Evolutionary conservation across 2,888 invertebrate species (phyloP), one percentile per base, ranked within the genome.

Genomic region (Lithodes maja): DNA sequence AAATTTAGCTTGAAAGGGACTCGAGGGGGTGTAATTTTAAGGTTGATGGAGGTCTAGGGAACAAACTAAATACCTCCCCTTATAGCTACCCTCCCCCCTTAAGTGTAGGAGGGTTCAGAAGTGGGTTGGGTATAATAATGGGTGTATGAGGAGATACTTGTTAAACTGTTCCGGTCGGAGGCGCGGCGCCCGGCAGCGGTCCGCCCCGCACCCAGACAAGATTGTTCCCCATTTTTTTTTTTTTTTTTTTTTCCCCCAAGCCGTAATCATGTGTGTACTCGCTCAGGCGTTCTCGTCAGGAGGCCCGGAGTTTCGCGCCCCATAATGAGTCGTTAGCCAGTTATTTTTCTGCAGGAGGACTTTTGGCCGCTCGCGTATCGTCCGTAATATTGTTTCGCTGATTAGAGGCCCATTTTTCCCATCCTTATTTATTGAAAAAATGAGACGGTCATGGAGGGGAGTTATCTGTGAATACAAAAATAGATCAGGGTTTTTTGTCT

Each of bases 121-220:
- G n/a, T n/a, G n/a, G n/a, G n/a, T n/a, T n/a, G n/a, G n/a, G n/a
- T n/a, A n/a, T n/a, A n/a, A n/a, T n/a, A n/a, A n/a, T n/a, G n/a
- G n/a, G n/a, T n/a, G n/a, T n/a, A n/a, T n/a, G n/a, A n/a, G n/a
- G n/a, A n/a, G n/a, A n/a, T n/a, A 83, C 83, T 83, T 83, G 83
- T 83, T 83, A 83, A 83, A 83, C 83, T 83, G 83, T 83, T 83
- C 83, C 83, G 83, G 83, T 52, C 52, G 83, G 71, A 17, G 83
- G 71, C 50, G 68, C 83, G 69, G n/a, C 71, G 49, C 83, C 71
- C 49, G 71, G 83, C 71, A 55, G 53, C 53, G 50, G 53, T n/a
- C 53, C 71, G 71, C 71, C 68, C 71, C 33, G 15, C 69, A 83
- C 52, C 83, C 53, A 50, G 83, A 9, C 71, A 83, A 83, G 83